Conservation (phyloP, 2,888 invertebrate genomes). For the Zelleria hepariella region DNA sequence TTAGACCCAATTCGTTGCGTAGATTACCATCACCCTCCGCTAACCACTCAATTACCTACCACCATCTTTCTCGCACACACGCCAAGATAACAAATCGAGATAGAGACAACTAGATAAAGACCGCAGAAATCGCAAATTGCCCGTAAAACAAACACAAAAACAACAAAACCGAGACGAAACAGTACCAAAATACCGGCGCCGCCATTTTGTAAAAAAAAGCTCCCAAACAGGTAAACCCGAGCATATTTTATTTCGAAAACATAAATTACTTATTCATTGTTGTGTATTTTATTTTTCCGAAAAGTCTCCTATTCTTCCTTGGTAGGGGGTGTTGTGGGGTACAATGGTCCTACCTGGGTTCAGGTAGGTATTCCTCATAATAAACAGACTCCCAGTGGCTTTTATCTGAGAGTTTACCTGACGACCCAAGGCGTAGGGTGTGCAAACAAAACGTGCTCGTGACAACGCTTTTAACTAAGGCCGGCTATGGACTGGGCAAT, state of each 20-base stretch:
- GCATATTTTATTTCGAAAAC: slow-evolving; percentile 50
- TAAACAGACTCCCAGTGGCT: slow-evolving; percentile 54
- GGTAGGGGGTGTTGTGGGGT: slow-evolving; percentile 44
- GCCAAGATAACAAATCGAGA: slow-evolving; percentile 29
- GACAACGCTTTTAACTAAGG: neutral
- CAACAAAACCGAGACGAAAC: slow-evolving; percentile 52
- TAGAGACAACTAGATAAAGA: slow-evolving; percentile 27
- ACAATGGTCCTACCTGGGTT: slow-evolving; percentile 58
- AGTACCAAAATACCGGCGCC: slow-evolving; percentile 44
- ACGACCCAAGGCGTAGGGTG: slow-evolving; percentile 30
- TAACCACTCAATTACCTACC: slow-evolving; percentile 47
- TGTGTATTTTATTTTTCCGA: slow-evolving; percentile 41
- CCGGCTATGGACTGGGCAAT: neutral
- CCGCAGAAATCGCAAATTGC: slow-evolving; percentile 51
- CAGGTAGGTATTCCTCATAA: slow-evolving; percentile 63
- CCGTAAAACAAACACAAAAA: slow-evolving; percentile 63
- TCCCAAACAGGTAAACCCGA: slow-evolving; percentile 46
- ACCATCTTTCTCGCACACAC: slow-evolving; percentile 23
- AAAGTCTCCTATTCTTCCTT: slow-evolving; percentile 57
- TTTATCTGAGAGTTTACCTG: slow-evolving; percentile 64
- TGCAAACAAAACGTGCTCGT: slow-evolving; percentile 41
- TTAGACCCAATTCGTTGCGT: slow-evolving; percentile 46
- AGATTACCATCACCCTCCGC: slow-evolving; percentile 44
- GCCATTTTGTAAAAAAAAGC: slow-evolving; percentile 28
- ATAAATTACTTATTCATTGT: slow-evolving; percentile 69